Evolutionary conservation across 2,888 invertebrate species (phyloP).

Genomic region (Mimumesa dahlbomi): DNA sequence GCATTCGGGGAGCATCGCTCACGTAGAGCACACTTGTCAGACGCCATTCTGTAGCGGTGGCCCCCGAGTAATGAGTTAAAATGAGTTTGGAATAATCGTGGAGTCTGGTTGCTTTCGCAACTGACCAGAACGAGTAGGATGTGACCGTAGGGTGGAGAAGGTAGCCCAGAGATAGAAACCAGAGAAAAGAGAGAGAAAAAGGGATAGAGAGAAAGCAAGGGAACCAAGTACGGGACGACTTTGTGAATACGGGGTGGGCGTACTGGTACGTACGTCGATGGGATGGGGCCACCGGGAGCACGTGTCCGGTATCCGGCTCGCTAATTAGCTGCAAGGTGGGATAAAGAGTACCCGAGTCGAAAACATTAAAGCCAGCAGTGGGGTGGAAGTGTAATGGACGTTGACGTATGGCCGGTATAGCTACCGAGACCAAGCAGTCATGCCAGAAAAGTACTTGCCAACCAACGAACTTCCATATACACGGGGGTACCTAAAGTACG

Average conservation of each 20-base stretch:
- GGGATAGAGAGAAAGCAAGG: conserved; percentile 38
- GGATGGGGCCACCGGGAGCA: conserved; percentile 55
- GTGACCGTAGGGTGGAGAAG: conserved; percentile 49
- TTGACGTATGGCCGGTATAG: conserved; percentile 70
- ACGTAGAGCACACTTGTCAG: conserved; percentile 53
- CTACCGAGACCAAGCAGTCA: conserved; percentile 58
- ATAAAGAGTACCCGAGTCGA: conserved; percentile 73
- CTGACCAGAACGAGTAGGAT: conserved; percentile 46
- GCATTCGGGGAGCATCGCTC: not conserved
- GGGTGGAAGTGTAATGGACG: conserved; percentile 71
- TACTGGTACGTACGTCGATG: conserved; percentile 41
- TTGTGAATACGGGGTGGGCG: conserved; percentile 47
- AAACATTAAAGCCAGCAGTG: conserved; percentile 73
- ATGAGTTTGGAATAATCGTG: conserved; percentile 72
- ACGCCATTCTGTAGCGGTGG: conserved; percentile 60
- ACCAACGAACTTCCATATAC: conserved; percentile 58
- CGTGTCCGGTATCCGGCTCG: conserved; percentile 72
- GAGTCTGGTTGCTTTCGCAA: conserved; percentile 53
- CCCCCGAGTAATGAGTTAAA: conserved; percentile 70
- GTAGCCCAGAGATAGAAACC: conserved; percentile 45
- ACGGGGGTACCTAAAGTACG: conserved; percentile 40
- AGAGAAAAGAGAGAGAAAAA: conserved; percentile 29
- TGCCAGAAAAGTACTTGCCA: conserved; percentile 59
- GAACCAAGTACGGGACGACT: conserved; percentile 56
- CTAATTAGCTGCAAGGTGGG: conserved; percentile 77